These are phyloP conservation scores for Enteromius treurensis DNA, from an alignment of 2,797 vertebrate genomes.

Conservation along the genomic window DNA sequence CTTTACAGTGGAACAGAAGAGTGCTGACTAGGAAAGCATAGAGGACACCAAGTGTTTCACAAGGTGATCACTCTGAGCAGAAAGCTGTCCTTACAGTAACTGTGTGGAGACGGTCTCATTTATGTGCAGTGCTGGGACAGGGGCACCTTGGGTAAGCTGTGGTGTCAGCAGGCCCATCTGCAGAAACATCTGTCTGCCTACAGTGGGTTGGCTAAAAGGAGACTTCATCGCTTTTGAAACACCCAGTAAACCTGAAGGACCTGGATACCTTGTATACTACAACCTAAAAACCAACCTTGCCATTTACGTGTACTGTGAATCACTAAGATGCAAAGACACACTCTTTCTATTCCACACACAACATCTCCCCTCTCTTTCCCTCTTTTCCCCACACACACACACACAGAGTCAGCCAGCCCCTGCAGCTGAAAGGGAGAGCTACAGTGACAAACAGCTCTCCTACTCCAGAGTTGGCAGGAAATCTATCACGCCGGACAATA, in stretches of 20 bases:
- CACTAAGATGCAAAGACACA: conserved; percentile 62
- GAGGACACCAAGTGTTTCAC: conserved; percentile 69
- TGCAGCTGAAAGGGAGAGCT: conserved; percentile 89
- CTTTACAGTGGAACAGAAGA: conserved; percentile 48
- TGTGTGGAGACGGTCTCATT: conserved; percentile 64
- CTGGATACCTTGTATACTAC: conserved; percentile 58
- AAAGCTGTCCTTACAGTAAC: conserved; percentile 54
- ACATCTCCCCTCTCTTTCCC: background rate
- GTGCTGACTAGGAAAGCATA: conserved; percentile 59
- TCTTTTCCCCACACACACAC: conserved; percentile 50
- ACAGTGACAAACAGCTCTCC: conserved; percentile 99
- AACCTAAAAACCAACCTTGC: conserved; percentile 27
- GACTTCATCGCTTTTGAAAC: conserved; percentile 3
- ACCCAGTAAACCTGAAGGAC: background rate
- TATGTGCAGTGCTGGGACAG: conserved; percentile 67
- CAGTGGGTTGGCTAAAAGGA: conserved; percentile 12
- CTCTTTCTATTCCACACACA: conserved; percentile 1
- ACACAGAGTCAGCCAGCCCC: conserved; percentile 60
- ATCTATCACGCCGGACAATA: conserved; percentile 99
- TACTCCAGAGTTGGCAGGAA: conserved; percentile 98
- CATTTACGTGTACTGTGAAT: conserved; percentile 18
- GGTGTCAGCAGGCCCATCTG: conserved; percentile 76
- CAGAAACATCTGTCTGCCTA: conserved; percentile 77
- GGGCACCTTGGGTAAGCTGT: conserved; percentile 76
- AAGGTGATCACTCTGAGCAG: conserved; percentile 54